These are phyloP conservation scores for Agriotes lineatus DNA, from an alignment of 2,888 invertebrate species.

Conservation along the genomic window DNA sequence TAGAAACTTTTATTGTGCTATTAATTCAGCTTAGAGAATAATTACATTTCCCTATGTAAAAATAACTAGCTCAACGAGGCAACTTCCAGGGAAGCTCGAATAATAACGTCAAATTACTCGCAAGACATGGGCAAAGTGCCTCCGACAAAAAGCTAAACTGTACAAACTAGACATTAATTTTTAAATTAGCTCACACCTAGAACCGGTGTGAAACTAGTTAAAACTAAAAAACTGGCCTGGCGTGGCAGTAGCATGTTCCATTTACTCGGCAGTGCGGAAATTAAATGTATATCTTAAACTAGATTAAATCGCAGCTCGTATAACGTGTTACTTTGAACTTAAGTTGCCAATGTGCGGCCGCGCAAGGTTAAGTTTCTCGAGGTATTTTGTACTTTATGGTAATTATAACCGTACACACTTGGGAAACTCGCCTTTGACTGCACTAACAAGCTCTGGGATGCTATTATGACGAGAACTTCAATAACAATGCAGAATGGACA, in stretches of 20 bases:
- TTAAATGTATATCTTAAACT: conserved; percentile 18
- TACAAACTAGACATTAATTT: conserved; percentile 15
- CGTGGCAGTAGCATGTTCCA: conserved; percentile 31
- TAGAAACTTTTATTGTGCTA: too few relatives aligned
- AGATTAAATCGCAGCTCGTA: conserved; percentile 18
- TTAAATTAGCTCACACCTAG: conserved; percentile 17
- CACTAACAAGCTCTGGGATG: too few relatives aligned
- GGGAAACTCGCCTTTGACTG: conserved; percentile 3
- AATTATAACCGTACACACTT: conserved; percentile 18
- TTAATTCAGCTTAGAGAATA: too few relatives aligned
- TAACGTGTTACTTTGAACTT: conserved; percentile 23
- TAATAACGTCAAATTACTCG: too few relatives aligned
- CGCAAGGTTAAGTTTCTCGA: conserved; percentile 30
- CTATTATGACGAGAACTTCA: too few relatives aligned
- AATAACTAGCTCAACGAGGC: too few relatives aligned
- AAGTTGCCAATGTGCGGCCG: conserved; percentile 15
- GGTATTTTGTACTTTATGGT: conserved; percentile 22
- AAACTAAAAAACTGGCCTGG: conserved; percentile 27
- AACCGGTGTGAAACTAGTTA: conserved; percentile 23
- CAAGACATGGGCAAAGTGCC: too few relatives aligned
- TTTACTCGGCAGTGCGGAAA: conserved; percentile 32
- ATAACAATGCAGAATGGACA: too few relatives aligned
- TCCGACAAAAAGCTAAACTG: background rate
- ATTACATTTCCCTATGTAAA: too few relatives aligned
- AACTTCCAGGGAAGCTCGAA: background rate